Evolutionary conservation across 2,113 vertebrate genomes (phyloP), one percentile per base, ranked within the genome.

Genomic region (Hyperopisus bebe): DNA sequence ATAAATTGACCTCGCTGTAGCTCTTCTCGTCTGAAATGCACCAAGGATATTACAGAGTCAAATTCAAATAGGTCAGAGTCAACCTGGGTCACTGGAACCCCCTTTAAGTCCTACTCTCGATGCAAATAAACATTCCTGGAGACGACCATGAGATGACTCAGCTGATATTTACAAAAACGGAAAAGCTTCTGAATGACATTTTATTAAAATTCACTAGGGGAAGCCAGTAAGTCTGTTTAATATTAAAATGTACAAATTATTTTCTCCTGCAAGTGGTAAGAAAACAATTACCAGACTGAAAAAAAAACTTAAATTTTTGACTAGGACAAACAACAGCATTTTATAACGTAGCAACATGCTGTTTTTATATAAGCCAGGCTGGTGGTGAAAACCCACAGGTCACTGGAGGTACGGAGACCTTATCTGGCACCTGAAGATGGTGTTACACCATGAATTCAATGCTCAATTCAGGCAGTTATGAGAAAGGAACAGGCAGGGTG

Each of bases 1-100:
- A 96, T 93, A 99, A 93, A 92, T 99, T 97, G 91, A 98, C 92
- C 47, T 99, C 98, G 89, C 91, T 95, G 92, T 95, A 96, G 2
- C 94, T 97, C 95, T 97, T 99, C 92, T 97, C 95, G 94, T 99
- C 98, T 96, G 89, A 86, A 87, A 91, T 88, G 91, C n/a, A n/a
- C 44, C 55, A 24, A 80, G 70, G 82, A 84, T 24, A 47, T 47
- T 46, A 83, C 42, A 47, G 42, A 84, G 42, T 84, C 74, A 77
- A 42, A 42, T 77, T 77, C 74, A 77, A 77, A 42, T 17, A 77
- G 74, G 35, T 42, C 13, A 17, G 31, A 15, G 74, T 42, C 15
- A 77, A 77, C 74, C 35, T 6, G 74, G 31, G 31, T 77, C 35
- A 77, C 2, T 39, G 74, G 66, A 77, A 77, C 17, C 31, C 13